These are phyloP conservation scores for Phylloscopus trochilus DNA, from an alignment of 2,113 vertebrate genomes.

Conservation along the genomic window DNA sequence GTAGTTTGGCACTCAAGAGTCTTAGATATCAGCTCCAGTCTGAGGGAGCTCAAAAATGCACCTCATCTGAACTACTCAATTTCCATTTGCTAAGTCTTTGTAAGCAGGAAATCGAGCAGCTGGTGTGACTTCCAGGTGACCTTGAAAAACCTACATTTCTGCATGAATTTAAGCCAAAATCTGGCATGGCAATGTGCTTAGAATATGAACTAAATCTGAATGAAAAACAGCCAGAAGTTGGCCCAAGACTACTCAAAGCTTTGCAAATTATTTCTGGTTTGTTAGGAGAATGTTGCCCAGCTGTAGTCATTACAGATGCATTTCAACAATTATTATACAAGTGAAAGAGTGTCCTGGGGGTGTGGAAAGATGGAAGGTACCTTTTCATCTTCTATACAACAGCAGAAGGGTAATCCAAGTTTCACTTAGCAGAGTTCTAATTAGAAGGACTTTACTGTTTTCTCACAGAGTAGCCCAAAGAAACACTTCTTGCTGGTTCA, in stretches of 20 bases:
- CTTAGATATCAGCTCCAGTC: neutral
- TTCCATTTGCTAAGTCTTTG: neutral
- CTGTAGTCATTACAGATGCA: neutral
- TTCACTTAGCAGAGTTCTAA: neutral
- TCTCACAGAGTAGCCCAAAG: neutral
- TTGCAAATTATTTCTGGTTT: conserved; percentile 25
- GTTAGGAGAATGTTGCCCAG: conserved; percentile 2
- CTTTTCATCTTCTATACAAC: neutral
- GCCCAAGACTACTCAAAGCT: neutral
- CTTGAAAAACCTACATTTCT: neutral
- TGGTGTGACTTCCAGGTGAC: neutral
- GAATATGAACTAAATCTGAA: neutral
- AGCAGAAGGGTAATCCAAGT: neutral
- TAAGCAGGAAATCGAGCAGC: neutral
- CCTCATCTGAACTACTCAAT: neutral
- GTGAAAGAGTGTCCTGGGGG: neutral
- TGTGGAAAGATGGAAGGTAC: neutral
- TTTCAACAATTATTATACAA: neutral
- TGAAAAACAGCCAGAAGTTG: neutral
- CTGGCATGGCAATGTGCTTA: neutral
- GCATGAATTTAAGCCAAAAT: neutral
- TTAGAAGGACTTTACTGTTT: neutral
- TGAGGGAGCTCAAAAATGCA: neutral
- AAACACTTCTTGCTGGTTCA: neutral
- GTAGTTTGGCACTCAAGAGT: neutral